Evolutionary conservation across 2,113 vertebrate species (phyloP).

Genomic region (Gavialis gangeticus): DNA sequence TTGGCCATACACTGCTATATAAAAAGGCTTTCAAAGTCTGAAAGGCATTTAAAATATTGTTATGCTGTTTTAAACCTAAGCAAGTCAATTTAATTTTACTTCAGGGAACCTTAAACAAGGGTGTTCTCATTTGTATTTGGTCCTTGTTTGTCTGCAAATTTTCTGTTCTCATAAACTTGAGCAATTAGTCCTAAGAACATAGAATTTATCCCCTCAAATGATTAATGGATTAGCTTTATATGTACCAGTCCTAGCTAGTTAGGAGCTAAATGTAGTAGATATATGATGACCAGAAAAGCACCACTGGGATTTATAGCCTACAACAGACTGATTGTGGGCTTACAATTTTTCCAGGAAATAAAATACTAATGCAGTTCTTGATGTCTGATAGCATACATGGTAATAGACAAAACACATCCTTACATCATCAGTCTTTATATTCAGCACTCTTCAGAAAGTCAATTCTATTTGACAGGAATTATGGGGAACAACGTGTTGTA

Average conservation of each 20-base stretch:
- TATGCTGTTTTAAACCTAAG: conserved; percentile 33
- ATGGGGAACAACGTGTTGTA: neutral
- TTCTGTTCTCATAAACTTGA: conserved; percentile 63
- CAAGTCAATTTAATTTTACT: conserved; percentile 59
- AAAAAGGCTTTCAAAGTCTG: conserved; percentile 69
- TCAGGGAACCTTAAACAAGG: conserved; percentile 37
- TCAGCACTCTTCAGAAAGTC: neutral
- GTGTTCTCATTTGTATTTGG: conserved; percentile 38
- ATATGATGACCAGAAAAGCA: conserved; percentile 41
- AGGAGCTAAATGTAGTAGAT: conserved; percentile 24
- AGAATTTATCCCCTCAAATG: conserved; percentile 64
- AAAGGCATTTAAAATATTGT: conserved; percentile 32
- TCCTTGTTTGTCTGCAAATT: conserved; percentile 66
- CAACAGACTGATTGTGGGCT: neutral
- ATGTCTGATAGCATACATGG: neutral
- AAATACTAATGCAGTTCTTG: neutral
- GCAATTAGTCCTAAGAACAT: conserved; percentile 65
- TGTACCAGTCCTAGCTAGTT: conserved; percentile 46
- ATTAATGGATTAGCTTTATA: conserved; percentile 59
- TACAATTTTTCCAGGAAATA: neutral
- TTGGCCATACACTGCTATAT: conserved; percentile 46
- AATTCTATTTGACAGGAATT: neutral
- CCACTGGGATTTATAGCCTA: neutral
- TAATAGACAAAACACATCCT: neutral
- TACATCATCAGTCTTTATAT: neutral